phyloP scores from a whole-genome alignment of 2,797 vertebrate species.

The Neoniphon sammara region DNA sequence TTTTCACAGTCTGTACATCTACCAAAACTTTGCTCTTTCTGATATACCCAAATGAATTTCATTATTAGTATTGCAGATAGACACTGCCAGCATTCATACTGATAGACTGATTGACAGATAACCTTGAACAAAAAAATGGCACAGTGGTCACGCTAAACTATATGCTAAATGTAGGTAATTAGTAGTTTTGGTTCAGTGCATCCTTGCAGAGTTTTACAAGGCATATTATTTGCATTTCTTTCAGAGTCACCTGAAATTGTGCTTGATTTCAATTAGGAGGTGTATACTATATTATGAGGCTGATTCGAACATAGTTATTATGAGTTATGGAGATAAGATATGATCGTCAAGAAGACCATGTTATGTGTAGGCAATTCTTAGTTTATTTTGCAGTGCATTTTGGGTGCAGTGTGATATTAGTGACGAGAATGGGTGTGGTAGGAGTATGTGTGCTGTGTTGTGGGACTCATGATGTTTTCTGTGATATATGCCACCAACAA shows the following conservation, averaged over 20 bases:
- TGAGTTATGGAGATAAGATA: conserved; percentile 31
- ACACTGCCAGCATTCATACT: conserved; percentile 38
- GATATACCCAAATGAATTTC: conserved; percentile 40
- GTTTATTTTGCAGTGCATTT: conserved; percentile 24
- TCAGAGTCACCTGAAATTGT: conserved; percentile 69
- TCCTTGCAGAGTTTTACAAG: conserved; percentile 61
- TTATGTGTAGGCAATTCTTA: conserved; percentile 21
- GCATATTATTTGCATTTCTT: conserved; percentile 50
- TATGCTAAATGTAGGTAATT: conserved; percentile 47
- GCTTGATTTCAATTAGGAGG: conserved; percentile 60
- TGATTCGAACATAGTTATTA: conserved; percentile 27
- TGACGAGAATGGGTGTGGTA: conserved; percentile 77
- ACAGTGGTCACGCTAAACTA: conserved; percentile 44
- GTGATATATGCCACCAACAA: conserved; percentile 98
- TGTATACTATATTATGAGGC: conserved; percentile 31
- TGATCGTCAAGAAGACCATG: conserved; percentile 5
- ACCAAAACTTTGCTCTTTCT: conserved; percentile 40
- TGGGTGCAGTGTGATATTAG: conserved; percentile 48
- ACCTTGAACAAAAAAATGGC: conserved; percentile 41
- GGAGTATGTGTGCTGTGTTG: conserved; percentile 76
- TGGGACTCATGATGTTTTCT: conserved; percentile 94
- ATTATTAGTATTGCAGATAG: conserved; percentile 70
- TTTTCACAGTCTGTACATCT: conserved; percentile 33
- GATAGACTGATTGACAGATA: conserved; percentile 50
- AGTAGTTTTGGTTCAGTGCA: conserved; percentile 71